Conservation (phyloP, 1,140 invertebrate species). For the Anagrus nilaparvatae region DNA sequence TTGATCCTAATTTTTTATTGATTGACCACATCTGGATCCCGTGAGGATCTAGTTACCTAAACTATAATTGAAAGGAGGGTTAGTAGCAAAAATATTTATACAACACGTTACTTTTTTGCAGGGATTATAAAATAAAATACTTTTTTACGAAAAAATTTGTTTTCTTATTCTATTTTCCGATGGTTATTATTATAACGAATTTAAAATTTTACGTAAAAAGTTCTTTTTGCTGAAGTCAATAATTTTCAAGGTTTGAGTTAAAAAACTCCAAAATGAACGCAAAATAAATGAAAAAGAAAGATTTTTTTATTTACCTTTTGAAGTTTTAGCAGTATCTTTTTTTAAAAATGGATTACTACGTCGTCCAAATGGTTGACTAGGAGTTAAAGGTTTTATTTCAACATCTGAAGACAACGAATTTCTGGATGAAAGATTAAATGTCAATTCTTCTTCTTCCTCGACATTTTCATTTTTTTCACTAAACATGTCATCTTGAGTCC, state of each 20-base stretch:
- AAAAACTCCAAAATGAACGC: neutral
- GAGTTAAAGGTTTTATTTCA: conserved; percentile 33
- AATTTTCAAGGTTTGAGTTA: too few relatives aligned
- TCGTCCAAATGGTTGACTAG: conserved; percentile 21
- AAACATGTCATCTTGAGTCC: conserved; percentile 20
- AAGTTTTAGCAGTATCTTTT: conserved; percentile 19
- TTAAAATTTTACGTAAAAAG: too few relatives aligned
- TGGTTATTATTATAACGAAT: neutral
- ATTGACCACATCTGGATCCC: too few relatives aligned
- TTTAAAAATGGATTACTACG: conserved; percentile 35
- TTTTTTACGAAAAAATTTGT: neutral
- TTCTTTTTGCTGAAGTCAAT: too few relatives aligned
- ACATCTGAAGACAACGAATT: conserved; percentile 20
- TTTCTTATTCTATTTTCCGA: neutral
- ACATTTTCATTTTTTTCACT: conserved; percentile 25
- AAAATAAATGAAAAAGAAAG: neutral
- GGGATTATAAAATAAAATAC: conserved; percentile 1
- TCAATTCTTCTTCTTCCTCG: conserved; percentile 36
- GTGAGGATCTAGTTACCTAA: too few relatives aligned
- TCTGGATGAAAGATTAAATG: too few relatives aligned
- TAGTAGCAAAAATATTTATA: too few relatives aligned
- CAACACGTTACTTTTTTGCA: too few relatives aligned
- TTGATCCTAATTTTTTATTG: too few relatives aligned
- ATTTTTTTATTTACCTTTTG: conserved; percentile 15
- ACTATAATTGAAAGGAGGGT: too few relatives aligned